Base-by-base conservation (phyloP, 2,113 vertebrate genomes). In the Sciurus niger region DNA sequence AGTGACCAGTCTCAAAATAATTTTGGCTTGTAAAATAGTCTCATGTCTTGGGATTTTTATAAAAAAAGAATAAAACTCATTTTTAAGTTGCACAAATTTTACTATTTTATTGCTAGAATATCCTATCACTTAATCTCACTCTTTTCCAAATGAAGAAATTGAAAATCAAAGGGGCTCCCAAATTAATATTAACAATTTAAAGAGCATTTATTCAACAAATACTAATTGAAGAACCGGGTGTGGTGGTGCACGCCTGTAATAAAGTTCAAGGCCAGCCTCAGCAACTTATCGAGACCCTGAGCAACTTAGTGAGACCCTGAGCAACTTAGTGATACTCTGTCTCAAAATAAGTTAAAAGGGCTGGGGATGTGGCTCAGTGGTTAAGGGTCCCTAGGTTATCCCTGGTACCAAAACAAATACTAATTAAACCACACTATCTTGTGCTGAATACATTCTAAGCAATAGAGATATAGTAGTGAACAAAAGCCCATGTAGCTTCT, bases 1-100 rank as follows among this genome's bases (percentile, higher is more conserved):
- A 99, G 99, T 99, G 95, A 65, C 55, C 92, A 93, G 79, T 25
- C 7, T 72, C 55, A 60, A 18, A n/a, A 63, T 63, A 74, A 86
- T 93, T 92, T 92, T 90, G 73, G 28, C 58, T 94, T 89, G 16
- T 94, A 63, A 90, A 84, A 17, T 93, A 90, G 63, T 72, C 46
- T 92, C 7, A 24, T 25, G 16, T 79, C 22, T 55, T 84, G 37
- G n/a, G 32, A 80, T 83, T 74, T 84, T 82, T 89, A 89, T 68
- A 82, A 63, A 89, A 53, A 53, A 79, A 73, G 84, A 91, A 32
- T 60, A 51, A 37, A 94, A 86, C 30, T 76, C 32, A 55, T 70
- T 92, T 89, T 87, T 89, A 85, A 96, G 43, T 95, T 37, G 76
- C 37, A 89, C 53, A 95, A 86, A 53, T 72, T 67, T 43, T 82